Evolutionary conservation across 2,113 vertebrate species (phyloP).

Genomic region (Turnix velox): DNA sequence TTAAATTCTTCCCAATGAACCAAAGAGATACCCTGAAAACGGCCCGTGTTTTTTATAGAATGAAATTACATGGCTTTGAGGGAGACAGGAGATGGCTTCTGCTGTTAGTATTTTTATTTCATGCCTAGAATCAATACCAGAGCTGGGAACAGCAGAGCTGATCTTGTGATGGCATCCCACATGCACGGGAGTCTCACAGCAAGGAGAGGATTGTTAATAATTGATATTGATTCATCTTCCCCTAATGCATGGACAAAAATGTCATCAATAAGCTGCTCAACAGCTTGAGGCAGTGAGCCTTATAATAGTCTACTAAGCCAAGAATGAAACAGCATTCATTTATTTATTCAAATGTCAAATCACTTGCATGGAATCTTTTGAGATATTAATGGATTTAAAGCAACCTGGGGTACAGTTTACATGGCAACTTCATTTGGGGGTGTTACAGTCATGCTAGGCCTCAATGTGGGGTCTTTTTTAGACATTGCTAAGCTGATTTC

Average conservation of each 20-base stretch:
- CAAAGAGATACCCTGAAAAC: not conserved
- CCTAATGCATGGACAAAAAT: not conserved
- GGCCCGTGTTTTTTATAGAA: not conserved
- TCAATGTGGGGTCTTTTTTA: not conserved
- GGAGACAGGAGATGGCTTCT: not conserved
- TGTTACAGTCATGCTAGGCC: accelerated
- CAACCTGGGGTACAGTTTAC: not conserved
- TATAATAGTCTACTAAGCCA: not conserved
- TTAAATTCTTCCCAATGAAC: not conserved
- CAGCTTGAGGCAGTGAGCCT: not conserved
- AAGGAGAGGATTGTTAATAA: conserved; percentile 24
- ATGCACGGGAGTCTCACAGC: not conserved
- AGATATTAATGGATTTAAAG: not conserved
- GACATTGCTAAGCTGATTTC: not conserved
- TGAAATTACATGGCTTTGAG: not conserved
- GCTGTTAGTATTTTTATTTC: not conserved
- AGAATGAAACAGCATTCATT: not conserved
- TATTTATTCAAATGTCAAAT: not conserved
- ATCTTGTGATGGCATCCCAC: not conserved
- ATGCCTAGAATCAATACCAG: not conserved
- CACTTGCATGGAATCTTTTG: not conserved
- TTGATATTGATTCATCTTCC: conserved; percentile 22
- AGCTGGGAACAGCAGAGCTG: not conserved
- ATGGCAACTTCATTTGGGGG: not conserved
- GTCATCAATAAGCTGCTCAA: conserved; percentile 3